Percentiles rank a stretch among this genome's conserved stretches.
These are phyloP conservation scores for Megalopta genalis DNA, from an alignment of 1,140 invertebrate species.

Conservation along the genomic window DNA sequence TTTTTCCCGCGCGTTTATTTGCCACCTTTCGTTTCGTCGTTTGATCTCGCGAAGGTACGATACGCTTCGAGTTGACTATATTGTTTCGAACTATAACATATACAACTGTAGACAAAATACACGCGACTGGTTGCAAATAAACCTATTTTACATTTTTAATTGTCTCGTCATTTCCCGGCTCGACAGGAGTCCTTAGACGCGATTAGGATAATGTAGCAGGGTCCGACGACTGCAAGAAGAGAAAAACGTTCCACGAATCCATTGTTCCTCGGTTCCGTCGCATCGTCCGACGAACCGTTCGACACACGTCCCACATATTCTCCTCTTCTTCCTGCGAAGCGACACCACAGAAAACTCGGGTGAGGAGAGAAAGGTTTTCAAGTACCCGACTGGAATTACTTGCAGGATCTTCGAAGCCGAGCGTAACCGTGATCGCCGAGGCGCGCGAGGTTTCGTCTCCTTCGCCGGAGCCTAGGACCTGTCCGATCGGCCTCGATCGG, in stretches of 20 bases:
- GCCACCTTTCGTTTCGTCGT: conserved; percentile 13
- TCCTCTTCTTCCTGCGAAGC: neutral
- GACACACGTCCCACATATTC: neutral
- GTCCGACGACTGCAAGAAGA: too few relatives aligned
- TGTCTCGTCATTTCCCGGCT: conserved; percentile 48
- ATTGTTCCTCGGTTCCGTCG: neutral
- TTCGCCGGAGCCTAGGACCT: conserved; percentile 28
- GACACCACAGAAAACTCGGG: conserved; percentile 2
- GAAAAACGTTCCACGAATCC: neutral
- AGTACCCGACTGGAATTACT: conserved; percentile 55
- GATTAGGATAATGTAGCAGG: too few relatives aligned
- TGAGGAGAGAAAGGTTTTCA: conserved; percentile 39
- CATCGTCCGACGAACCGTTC: neutral
- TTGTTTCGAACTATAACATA: conserved; percentile 61
- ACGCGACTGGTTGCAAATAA: conserved; percentile 73
- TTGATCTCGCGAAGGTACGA: conserved; percentile 35
- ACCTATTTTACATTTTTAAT: conserved; percentile 77
- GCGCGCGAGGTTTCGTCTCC: conserved; percentile 52
- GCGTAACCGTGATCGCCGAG: conserved; percentile 63
- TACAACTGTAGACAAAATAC: conserved; percentile 70
- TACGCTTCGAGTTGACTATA: conserved; percentile 50
- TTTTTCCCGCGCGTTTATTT: conserved; percentile 27
- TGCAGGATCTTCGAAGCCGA: conserved; percentile 64
- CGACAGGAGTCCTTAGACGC: neutral
- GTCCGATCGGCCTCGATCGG: conserved; percentile 29